Evolutionary conservation across 2,888 invertebrate species (phyloP).

Genomic region (Micoletzkya japonica): DNA sequence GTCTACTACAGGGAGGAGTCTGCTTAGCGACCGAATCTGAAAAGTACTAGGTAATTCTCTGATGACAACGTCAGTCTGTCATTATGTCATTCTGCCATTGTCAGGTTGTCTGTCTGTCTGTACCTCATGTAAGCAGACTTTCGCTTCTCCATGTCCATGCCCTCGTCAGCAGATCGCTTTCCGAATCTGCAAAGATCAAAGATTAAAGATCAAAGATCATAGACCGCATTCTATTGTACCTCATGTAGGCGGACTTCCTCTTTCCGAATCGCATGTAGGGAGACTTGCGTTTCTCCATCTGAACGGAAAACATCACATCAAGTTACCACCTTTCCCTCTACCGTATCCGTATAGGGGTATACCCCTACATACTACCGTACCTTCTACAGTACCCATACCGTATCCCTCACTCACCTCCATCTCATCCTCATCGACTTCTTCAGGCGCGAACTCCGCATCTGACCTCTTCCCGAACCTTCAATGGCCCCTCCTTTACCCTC

Average conservation of each 20-base stretch:
- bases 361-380: too few species aligned
- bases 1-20: neutral
- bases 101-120: too few species aligned
- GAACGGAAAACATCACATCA: neutral
- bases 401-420: neutral
- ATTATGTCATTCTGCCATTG: too few species aligned
- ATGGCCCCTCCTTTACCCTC: too few species aligned
- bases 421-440: constrained; percentile 29
- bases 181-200: constrained; percentile 40
- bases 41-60: neutral
- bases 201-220: neutral
- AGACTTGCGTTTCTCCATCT: constrained; percentile 46
- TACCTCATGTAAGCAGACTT: constrained; percentile 55
- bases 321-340: too few species aligned
- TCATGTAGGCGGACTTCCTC: constrained; percentile 56
- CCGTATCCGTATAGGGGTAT: too few species aligned
- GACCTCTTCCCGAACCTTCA: constrained; percentile 53
- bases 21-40: constrained; percentile 16
- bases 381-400: too few species aligned
- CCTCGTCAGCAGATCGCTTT: constrained; percentile 45
- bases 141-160: constrained; percentile 47
- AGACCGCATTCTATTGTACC: constrained; percentile 27
- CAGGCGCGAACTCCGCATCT: neutral
- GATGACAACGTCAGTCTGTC: too few species aligned
- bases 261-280: constrained; percentile 54